Evolutionary conservation across 2,888 invertebrate species (phyloP).

Genomic region (Uloborus plumipes): DNA sequence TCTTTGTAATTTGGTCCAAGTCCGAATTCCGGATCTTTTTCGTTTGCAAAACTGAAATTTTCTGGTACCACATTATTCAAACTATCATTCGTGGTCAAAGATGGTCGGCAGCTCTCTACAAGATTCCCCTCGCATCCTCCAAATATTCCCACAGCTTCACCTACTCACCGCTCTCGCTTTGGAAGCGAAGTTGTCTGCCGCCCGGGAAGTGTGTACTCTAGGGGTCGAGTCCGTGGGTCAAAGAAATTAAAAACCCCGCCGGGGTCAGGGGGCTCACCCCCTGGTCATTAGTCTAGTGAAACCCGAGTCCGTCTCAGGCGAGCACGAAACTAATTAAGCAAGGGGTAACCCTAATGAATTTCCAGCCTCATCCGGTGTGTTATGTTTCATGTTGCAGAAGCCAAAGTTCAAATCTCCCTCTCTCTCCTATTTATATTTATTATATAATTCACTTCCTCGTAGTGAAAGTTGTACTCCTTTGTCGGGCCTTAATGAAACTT

Average conservation of each 20-base stretch:
- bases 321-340: slow-evolving; percentile 59
- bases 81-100: too few relatives aligned
- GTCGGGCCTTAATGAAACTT: slow-evolving; percentile 13
- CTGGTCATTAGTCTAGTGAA: slow-evolving; percentile 52
- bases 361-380: slow-evolving; percentile 27
- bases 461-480: neutral
- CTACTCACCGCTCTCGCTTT: slow-evolving; percentile 13
- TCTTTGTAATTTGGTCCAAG: too few relatives aligned
- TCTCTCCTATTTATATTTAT: neutral
- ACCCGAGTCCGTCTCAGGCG: slow-evolving; percentile 36
- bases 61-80: too few relatives aligned
- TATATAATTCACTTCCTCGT: slow-evolving; percentile 3
- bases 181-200: slow-evolving; percentile 18
- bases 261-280: slow-evolving; percentile 8
- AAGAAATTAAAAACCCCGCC: slow-evolving; percentile 42
- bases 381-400: slow-evolving; percentile 39
- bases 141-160: slow-evolving; percentile 11
- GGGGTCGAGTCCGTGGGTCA: slow-evolving; percentile 25
- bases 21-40: too few relatives aligned
- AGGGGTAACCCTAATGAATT: slow-evolving; percentile 62
- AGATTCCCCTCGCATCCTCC: neutral
- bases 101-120: too few relatives aligned
- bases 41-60: too few relatives aligned
- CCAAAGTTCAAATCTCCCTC: slow-evolving; percentile 24
- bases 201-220: slow-evolving; percentile 38